Conservation (phyloP, 2,113 vertebrate genomes). For the Corapipo altera region DNA sequence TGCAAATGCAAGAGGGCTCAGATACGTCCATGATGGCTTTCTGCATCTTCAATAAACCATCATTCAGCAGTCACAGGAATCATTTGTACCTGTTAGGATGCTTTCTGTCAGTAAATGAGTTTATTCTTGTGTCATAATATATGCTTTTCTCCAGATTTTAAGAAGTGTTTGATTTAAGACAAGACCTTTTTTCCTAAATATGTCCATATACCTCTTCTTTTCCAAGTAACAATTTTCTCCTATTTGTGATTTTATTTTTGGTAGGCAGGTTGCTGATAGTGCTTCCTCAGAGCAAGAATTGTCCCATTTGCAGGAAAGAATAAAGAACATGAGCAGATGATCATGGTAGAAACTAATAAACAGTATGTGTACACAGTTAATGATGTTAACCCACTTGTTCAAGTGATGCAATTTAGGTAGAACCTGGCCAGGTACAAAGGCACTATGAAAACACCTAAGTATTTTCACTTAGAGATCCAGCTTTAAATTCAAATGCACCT, state of each 20-base stretch:
- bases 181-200: not conserved
- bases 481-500: not conserved
- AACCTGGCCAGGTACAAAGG: not conserved
- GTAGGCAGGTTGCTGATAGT: not conserved
- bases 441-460: not conserved
- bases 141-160: not conserved
- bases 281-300: not conserved
- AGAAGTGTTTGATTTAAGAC: not conserved
- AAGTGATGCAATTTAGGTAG: not conserved
- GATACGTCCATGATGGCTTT: not conserved
- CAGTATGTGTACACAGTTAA: not conserved
- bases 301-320: not conserved
- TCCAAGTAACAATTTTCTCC: not conserved
- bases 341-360: not conserved
- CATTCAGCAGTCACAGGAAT: not conserved
- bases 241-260: not conserved
- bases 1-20: not conserved
- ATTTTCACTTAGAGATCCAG: not conserved
- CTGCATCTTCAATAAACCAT: not conserved
- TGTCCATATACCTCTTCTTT: not conserved
- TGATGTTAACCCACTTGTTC: not conserved
- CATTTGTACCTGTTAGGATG: not conserved
- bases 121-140: not conserved
- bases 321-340: not conserved
- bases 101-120: not conserved